These are phyloP conservation scores for Notodonta ziczac DNA, from an alignment of 2,888 invertebrate genomes.

Conservation along the genomic window DNA sequence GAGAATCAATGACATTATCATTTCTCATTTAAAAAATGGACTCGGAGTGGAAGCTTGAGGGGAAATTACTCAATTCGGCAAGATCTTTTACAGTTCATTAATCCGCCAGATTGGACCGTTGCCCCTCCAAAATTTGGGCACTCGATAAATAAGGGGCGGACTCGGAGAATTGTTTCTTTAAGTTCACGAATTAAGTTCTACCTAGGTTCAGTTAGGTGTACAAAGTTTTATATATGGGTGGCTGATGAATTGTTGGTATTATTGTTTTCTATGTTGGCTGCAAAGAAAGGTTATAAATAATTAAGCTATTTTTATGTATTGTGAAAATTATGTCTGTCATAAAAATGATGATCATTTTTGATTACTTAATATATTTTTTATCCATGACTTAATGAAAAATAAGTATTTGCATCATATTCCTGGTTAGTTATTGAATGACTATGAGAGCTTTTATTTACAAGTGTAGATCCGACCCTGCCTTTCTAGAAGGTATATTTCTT, in stretches of 20 bases:
- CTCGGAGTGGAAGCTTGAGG: slow-evolving; percentile 47
- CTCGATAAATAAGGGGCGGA: slow-evolving; percentile 57
- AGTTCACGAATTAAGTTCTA: slow-evolving; percentile 8
- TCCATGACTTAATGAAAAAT: no score
- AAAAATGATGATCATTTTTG: no score
- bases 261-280: no score
- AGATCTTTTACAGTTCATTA: slow-evolving; percentile 81
- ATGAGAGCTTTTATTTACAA: no score
- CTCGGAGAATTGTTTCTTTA: slow-evolving; percentile 30
- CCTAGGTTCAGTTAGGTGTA: slow-evolving; percentile 15
- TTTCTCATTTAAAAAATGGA: slow-evolving; percentile 61
- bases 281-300: no score
- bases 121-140: slow-evolving; percentile 61
- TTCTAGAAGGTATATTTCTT: slow-evolving; percentile 26
- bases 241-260: neutral
- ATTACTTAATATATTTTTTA: no score
- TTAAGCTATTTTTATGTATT: no score
- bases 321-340: no score
- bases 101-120: slow-evolving; percentile 69
- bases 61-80: slow-evolving; percentile 72
- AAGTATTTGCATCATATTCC: no score
- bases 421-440: no score
- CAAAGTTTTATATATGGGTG: neutral
- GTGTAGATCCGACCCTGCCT: slow-evolving; percentile 23
- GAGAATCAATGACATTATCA: slow-evolving; percentile 58